A percentile compares a stretch with the other conserved stretches of the same genome.
phyloP scores from a whole-genome alignment of 1,140 invertebrate genomes.

The Ceratina japonica region DNA sequence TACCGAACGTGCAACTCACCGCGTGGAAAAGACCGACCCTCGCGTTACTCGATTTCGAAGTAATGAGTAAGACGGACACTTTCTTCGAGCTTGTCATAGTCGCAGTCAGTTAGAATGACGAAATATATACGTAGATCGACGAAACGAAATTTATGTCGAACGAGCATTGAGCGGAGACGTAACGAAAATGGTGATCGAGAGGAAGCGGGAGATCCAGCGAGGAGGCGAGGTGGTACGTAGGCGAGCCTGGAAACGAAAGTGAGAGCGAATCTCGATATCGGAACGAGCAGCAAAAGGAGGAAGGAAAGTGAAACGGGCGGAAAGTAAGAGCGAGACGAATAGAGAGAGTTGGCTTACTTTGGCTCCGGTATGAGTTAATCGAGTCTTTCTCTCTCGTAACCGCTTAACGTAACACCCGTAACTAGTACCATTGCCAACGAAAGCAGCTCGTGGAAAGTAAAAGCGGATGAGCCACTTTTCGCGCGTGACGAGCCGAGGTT shows the following conservation, averaged over 20 bases:
- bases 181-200: background rate
- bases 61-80: no score
- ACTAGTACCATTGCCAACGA: slow-evolving; percentile 78
- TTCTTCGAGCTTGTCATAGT: background rate
- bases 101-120: background rate
- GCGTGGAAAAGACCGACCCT: no score
- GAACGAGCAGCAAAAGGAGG: background rate
- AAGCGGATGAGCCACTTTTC: slow-evolving; percentile 72
- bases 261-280: slow-evolving; percentile 44
- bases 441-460: slow-evolving; percentile 76
- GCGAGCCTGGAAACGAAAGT: slow-evolving; percentile 31
- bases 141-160: background rate
- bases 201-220: background rate
- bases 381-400: slow-evolving; percentile 56
- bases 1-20: background rate
- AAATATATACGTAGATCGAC: background rate
- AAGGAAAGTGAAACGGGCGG: background rate
- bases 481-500: slow-evolving; percentile 44
- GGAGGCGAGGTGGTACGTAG: background rate
- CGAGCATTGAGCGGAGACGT: background rate
- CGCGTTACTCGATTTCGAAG: no score
- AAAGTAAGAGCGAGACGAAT: background rate
- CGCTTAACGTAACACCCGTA: slow-evolving; percentile 75
- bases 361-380: slow-evolving; percentile 29
- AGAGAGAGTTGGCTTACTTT: slow-evolving; percentile 52